phyloP scores from a whole-genome alignment of 2,888 invertebrate species.

The Oxystoma pomonae region DNA sequence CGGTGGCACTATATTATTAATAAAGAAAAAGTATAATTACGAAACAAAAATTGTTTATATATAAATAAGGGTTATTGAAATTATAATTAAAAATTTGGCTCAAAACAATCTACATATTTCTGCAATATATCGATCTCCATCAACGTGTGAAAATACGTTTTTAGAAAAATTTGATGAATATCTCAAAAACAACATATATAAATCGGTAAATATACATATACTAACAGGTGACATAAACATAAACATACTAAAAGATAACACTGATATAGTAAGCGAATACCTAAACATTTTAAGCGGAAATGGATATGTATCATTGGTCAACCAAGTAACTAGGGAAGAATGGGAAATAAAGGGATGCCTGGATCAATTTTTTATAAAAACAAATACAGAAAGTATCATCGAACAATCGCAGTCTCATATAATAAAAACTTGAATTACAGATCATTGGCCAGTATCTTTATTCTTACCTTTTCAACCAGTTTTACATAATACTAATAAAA shows the following conservation, averaged over 20 bases:
- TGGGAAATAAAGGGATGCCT: too few relatives aligned
- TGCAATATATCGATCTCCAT: slow-evolving; percentile 1
- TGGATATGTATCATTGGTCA: too few relatives aligned
- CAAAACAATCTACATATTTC: neutral
- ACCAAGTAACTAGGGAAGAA: too few relatives aligned
- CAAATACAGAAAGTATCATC: neutral
- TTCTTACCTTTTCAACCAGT: neutral
- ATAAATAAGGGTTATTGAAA: neutral
- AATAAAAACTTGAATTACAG: neutral
- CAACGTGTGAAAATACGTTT: neutral
- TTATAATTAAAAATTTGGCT: neutral
- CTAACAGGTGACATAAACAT: neutral
- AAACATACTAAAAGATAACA: too few relatives aligned
- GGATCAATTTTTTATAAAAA: too few relatives aligned
- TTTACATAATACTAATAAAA: neutral
- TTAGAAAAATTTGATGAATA: too few relatives aligned
- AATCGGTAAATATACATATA: neutral
- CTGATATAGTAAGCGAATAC: too few relatives aligned
- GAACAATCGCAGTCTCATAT: neutral
- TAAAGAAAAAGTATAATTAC: too few relatives aligned
- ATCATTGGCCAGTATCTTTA: slow-evolving; percentile 1
- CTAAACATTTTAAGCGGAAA: too few relatives aligned
- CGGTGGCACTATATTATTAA: too few relatives aligned
- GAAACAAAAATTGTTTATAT: neutral
- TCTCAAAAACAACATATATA: too few relatives aligned